phyloP scores from a whole-genome alignment of 2,888 invertebrate species.

The Conchocele bisecta region DNA sequence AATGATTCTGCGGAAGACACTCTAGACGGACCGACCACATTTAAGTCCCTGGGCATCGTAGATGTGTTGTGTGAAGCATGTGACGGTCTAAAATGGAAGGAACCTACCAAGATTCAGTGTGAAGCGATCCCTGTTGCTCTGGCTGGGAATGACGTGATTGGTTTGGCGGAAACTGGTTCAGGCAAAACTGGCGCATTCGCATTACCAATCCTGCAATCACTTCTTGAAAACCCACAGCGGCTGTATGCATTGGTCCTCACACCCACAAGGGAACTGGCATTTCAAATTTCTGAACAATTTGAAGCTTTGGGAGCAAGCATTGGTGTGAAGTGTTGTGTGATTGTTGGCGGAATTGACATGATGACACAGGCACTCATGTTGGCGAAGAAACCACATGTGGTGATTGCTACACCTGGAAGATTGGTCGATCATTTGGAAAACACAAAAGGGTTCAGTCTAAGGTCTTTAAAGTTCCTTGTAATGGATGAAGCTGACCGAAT shows the following conservation, averaged over 20 bases:
- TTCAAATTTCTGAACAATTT: constrained; percentile 99
- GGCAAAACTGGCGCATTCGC: constrained; percentile 99
- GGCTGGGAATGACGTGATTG: constrained; percentile 91
- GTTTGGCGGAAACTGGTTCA: constrained; percentile 93
- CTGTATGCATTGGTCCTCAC: constrained; percentile 93
- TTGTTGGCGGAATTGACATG: constrained; percentile 99
- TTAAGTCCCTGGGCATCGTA: constrained; percentile 87
- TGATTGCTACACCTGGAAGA: constrained; percentile 97
- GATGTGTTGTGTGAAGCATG: constrained; percentile 96
- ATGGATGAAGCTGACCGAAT: constrained; percentile 99
- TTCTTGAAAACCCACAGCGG: constrained; percentile 95
- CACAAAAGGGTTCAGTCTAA: constrained; percentile 97
- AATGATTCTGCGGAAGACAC: neutral
- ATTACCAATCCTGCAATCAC: constrained; percentile 95
- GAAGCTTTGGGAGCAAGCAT: constrained; percentile 95
- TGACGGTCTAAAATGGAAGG: constrained; percentile 95
- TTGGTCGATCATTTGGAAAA: constrained; percentile 98
- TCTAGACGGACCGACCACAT: constrained; percentile 32
- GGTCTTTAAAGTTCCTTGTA: constrained; percentile 94
- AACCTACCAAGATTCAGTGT: constrained; percentile 96
- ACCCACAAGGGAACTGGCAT: constrained; percentile 98
- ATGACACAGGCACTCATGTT: constrained; percentile 94
- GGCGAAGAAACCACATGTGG: constrained; percentile 97
- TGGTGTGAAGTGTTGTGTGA: constrained; percentile 89
- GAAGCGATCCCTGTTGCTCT: constrained; percentile 96